Conservation (phyloP, 2,888 invertebrate genomes). For the Drosophila prolongata region DNA sequence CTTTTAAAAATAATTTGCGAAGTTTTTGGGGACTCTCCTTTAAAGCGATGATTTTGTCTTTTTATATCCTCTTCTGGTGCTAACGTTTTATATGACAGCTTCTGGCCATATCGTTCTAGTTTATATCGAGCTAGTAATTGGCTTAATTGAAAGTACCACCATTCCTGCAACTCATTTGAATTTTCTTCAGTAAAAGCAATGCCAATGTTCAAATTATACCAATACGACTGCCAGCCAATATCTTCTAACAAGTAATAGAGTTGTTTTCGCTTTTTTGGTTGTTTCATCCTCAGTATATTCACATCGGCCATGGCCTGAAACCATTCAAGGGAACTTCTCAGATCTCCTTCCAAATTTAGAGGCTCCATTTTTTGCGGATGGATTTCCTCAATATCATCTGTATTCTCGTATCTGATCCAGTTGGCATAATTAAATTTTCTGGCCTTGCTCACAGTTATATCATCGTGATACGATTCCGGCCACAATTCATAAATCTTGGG, state of each 20-base stretch:
- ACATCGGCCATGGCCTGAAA: constrained; percentile 55
- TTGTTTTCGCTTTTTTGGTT: not conserved
- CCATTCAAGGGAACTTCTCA: constrained; percentile 53
- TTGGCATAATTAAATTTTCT: constrained; percentile 84
- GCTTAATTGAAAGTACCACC: constrained; percentile 87
- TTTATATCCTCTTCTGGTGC: not conserved
- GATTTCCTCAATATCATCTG: constrained; percentile 9
- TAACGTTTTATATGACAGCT: constrained; percentile 25
- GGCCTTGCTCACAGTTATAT: constrained; percentile 88
- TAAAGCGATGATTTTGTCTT: constrained; percentile 85
- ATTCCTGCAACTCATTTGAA: constrained; percentile 86
- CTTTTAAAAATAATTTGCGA: not conserved
- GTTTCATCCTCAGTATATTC: constrained; percentile 39
- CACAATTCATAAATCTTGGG: constrained; percentile 91
- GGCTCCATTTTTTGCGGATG: constrained; percentile 45
- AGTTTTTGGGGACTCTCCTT: not conserved
- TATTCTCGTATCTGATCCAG: constrained; percentile 38
- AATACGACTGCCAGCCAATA: constrained; percentile 86
- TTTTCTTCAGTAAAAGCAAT: constrained; percentile 32
- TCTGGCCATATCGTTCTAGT: constrained; percentile 88
- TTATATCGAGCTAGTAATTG: constrained; percentile 89
- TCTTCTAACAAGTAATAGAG: constrained; percentile 87
- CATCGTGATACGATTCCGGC: constrained; percentile 90
- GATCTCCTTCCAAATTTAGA: constrained; percentile 15
- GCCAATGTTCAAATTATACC: constrained; percentile 83